These are phyloP conservation scores for Trachelipus rathkii DNA, from an alignment of 1,140 invertebrate genomes.

Conservation along the genomic window DNA sequence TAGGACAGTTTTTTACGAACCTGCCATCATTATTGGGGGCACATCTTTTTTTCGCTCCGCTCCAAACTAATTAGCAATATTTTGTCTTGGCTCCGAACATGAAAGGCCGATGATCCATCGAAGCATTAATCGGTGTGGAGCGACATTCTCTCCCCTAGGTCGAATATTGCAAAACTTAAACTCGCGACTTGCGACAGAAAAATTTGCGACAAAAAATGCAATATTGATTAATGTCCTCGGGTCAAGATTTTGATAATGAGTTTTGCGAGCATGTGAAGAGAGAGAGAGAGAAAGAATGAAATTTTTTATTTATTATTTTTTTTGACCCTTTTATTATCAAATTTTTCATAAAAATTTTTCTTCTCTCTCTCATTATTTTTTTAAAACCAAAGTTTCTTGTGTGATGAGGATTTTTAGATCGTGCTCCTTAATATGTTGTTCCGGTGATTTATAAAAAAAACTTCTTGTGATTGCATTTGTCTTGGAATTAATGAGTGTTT, in stretches of 20 bases:
- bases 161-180: conserved; percentile 40
- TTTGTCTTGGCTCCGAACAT: neutral
- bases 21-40: too few species aligned
- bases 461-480: neutral
- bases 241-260: conserved; percentile 39
- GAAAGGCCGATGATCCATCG: neutral
- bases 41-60: neutral
- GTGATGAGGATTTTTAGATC: neutral
- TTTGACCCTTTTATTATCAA: conserved; percentile 25
- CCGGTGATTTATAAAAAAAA: conserved; percentile 8
- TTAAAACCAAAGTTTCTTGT: neutral
- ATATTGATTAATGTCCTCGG: conserved; percentile 40
- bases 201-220: conserved; percentile 28
- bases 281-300: conserved; percentile 19
- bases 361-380: conserved; percentile 16
- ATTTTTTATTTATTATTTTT: conserved; percentile 23
- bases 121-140: neutral
- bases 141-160: conserved; percentile 20
- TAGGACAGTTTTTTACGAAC: too few species aligned
- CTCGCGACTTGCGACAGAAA: conserved; percentile 29
- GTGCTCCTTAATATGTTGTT: neutral
- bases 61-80: conserved; percentile 11
- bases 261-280: conserved; percentile 25
- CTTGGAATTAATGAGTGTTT: neutral
- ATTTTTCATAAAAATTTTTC: conserved; percentile 19